A percentile compares a stretch with the other conserved stretches of the same genome.
Evolutionary conservation across 1,140 invertebrate species (phyloP).

Genomic region (Brachionus calyciflorus): DNA sequence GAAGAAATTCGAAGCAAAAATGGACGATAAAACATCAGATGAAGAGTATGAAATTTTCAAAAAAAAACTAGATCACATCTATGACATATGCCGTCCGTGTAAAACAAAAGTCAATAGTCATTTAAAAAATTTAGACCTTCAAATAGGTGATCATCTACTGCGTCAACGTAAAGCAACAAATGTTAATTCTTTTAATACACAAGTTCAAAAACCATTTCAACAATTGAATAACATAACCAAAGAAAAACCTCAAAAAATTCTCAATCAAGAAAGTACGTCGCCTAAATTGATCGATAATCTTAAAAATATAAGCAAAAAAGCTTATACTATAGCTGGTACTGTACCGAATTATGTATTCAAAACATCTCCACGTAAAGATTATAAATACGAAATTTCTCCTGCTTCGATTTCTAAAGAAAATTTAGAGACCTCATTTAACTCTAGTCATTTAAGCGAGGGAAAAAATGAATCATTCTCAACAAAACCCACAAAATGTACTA

Average conservation of each 20-base stretch:
- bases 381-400: slow-evolving; percentile 29
- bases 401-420: not conserved
- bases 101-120: slow-evolving; percentile 39
- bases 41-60: not conserved
- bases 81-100: slow-evolving; percentile 11
- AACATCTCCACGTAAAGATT: slow-evolving; percentile 2
- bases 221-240: not conserved
- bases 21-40: slow-evolving; percentile 24
- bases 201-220: not conserved
- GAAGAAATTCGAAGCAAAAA: slow-evolving; percentile 28
- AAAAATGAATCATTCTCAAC: not conserved
- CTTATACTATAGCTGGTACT: slow-evolving; percentile 43
- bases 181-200: not conserved
- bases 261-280: not conserved
- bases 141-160: slow-evolving; percentile 40
- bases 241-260: not conserved
- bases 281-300: slow-evolving; percentile 5
- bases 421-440: not conserved
- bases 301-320: slow-evolving; percentile 38
- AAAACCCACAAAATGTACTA: not conserved
- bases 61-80: slow-evolving; percentile 24
- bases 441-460: not conserved
- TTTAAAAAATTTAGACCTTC: slow-evolving; percentile 1
- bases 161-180: slow-evolving; percentile 40
- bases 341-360: slow-evolving; percentile 37